Base-by-base conservation (phyloP, 2,797 vertebrate species). In the Somateria mollissima region DNA sequence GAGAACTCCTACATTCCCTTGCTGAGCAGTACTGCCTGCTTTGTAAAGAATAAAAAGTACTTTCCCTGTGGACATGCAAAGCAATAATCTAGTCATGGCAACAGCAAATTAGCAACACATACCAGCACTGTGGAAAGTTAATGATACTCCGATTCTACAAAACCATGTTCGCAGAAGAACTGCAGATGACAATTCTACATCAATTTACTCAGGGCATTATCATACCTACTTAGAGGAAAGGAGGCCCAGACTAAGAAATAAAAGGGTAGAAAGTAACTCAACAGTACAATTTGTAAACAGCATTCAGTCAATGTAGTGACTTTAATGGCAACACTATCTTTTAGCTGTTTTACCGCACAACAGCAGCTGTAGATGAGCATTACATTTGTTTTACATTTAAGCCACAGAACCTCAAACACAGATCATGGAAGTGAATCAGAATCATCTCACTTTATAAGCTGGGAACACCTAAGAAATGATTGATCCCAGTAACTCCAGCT, bases 21-120 rank as follows among this genome's bases (percentile, higher is more conserved):
- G 21, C 51, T 49, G 19, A 89, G 56, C 24, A 79, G 20, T 76
- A 62, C 12, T 66, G 56, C 18, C 41, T 87, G 34, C 34, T 84
- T 39, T 19, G 67, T 73, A 94, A 73, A 84, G 19, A 56, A 82
- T 64, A 37, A 82, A 87, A 90, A 76, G 11, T 43, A 53, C 71
- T 82, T 81, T 87, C 43, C 30, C 47, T 3, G 4, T 66, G 56
- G 60, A 51, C 58, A 69, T n/a, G 28, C 0, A 8, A 92, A 86
- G 64, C 49, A 84, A 69, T 79, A 84, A 92, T 81, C 77, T 43
- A 87, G 45, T 78, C 18, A 22, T 9, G 30, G 37, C 77, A 95
- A 69, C 41, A 62, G 77, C 27, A 94, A 84, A 94, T 90, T 81
- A 94, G 66, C 58, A 69, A 37, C 66, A 66, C 37, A 6, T 86